phyloP scores from a whole-genome alignment of 2,797 vertebrate species.

The Varecia variegata region DNA sequence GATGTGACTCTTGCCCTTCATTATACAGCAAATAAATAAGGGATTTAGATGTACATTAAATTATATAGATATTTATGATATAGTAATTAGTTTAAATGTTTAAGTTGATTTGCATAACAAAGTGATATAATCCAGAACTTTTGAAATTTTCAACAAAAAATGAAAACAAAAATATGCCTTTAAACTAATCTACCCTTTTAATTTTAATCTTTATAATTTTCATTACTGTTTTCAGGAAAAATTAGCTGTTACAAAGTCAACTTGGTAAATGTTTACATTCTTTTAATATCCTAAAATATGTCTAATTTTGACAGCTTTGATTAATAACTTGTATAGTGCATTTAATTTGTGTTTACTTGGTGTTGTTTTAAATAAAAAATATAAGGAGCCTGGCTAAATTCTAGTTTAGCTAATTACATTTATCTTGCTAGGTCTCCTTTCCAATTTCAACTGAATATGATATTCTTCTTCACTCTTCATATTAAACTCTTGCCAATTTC shows the following conservation, averaged over 20 bases:
- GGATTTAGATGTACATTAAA: not conserved
- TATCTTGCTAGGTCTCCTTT: not conserved
- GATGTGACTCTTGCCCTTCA: not conserved
- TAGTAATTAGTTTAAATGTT: not conserved
- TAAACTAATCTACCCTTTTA: not conserved
- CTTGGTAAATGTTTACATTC: not conserved
- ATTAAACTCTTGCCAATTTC: not conserved
- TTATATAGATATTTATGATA: not conserved
- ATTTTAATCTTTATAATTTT: conserved; percentile 37
- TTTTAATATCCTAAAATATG: conserved; percentile 2
- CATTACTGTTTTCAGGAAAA: conserved; percentile 28
- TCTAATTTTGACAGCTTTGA: conserved; percentile 36
- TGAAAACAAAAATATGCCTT: not conserved
- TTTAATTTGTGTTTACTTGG: conserved; percentile 61
- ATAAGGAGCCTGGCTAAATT: conserved; percentile 40
- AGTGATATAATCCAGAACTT: not conserved
- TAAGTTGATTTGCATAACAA: not conserved
- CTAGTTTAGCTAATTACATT: conserved; percentile 44
- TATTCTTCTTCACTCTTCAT: not conserved
- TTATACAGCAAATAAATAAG: not conserved
- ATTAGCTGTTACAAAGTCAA: not conserved
- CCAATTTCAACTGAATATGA: conserved; percentile 32
- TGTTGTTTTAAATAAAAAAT: conserved; percentile 43
- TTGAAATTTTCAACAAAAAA: not conserved
- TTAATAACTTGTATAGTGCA: not conserved